phyloP scores from a whole-genome alignment of 1,140 invertebrate species.

The Olivierus martensii region DNA sequence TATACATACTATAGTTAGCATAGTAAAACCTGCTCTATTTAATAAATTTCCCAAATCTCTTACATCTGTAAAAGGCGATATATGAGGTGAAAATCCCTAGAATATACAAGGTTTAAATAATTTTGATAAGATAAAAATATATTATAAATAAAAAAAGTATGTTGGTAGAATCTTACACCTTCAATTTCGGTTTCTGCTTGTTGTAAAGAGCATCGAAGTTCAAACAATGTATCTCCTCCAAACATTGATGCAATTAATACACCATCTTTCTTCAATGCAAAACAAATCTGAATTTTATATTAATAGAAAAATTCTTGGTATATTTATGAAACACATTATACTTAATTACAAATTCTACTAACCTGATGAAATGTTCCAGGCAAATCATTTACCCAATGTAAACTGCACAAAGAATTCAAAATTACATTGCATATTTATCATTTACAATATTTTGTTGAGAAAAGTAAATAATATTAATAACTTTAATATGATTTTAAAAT shows the following conservation, averaged over 20 bases:
- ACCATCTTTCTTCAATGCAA: conserved; percentile 69
- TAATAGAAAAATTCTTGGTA: not conserved
- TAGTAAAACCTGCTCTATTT: conserved; percentile 72
- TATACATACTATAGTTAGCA: conserved; percentile 72
- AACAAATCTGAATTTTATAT: conserved; percentile 29
- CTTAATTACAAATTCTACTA: not conserved
- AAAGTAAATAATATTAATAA: too few relatives aligned
- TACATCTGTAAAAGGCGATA: conserved; percentile 86
- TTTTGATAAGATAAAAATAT: too few relatives aligned
- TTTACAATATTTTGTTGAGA: too few relatives aligned
- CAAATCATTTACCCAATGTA: conserved; percentile 98
- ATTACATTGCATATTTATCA: too few relatives aligned
- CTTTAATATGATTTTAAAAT: too few relatives aligned
- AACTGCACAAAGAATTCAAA: conserved; percentile 36
- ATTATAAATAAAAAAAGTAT: not conserved
- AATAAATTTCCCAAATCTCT: conserved; percentile 67
- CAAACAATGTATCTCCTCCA: conserved; percentile 91
- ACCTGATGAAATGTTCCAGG: conserved; percentile 60
- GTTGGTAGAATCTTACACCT: conserved; percentile 38
- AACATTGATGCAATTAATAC: conserved; percentile 87
- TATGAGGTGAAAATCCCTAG: conserved; percentile 72
- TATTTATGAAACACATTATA: not conserved
- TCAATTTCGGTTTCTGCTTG: conserved; percentile 83
- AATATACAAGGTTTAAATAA: not conserved
- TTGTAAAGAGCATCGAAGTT: conserved; percentile 81